Conservation (phyloP, 1,140 invertebrate genomes). For the Lordiphosa stackelbergi region DNA sequence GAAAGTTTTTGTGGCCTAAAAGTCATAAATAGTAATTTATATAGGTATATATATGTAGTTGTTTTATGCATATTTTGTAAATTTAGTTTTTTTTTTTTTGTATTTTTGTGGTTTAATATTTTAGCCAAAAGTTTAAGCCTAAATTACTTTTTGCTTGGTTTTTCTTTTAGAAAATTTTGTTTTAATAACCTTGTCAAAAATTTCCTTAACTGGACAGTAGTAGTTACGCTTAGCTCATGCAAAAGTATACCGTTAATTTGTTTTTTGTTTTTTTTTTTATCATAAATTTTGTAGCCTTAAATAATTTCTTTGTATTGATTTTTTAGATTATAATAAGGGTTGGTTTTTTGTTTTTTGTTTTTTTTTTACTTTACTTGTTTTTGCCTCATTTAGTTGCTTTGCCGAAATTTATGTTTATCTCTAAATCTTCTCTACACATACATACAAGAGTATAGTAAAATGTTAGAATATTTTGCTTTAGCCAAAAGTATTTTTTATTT, state of each 20-base stretch:
- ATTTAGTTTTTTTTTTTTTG: conserved; percentile 32
- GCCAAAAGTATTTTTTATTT: conserved; percentile 40
- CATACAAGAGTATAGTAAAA: conserved; percentile 37
- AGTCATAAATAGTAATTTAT: conserved; percentile 37
- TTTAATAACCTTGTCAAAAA: conserved; percentile 56
- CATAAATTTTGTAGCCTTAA: conserved; percentile 62
- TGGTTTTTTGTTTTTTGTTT: conserved; percentile 20
- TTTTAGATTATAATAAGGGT: conserved; percentile 51
- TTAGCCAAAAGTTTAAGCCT: conserved; percentile 73
- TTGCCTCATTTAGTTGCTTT: conserved; percentile 73
- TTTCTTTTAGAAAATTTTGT: conserved; percentile 55
- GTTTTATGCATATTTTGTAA: conserved; percentile 1
- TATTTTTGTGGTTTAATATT: conserved; percentile 37
- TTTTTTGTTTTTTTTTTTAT: conserved; percentile 27
- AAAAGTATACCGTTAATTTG: conserved; percentile 62
- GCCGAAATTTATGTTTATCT: conserved; percentile 44
- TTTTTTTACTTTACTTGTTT: conserved; percentile 23
- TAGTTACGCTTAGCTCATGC: conserved; percentile 50
- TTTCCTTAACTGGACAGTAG: conserved; percentile 29
- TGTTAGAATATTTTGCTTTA: conserved; percentile 38
- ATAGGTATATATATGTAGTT: conserved; percentile 34
- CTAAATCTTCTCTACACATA: conserved; percentile 50
- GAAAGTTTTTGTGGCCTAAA: conserved; percentile 63
- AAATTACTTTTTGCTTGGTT: conserved; percentile 31
- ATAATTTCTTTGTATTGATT: conserved; percentile 72